These are phyloP conservation scores for Exephanes ischioxanthus DNA, from an alignment of 2,888 invertebrate genomes.

Conservation along the genomic window DNA sequence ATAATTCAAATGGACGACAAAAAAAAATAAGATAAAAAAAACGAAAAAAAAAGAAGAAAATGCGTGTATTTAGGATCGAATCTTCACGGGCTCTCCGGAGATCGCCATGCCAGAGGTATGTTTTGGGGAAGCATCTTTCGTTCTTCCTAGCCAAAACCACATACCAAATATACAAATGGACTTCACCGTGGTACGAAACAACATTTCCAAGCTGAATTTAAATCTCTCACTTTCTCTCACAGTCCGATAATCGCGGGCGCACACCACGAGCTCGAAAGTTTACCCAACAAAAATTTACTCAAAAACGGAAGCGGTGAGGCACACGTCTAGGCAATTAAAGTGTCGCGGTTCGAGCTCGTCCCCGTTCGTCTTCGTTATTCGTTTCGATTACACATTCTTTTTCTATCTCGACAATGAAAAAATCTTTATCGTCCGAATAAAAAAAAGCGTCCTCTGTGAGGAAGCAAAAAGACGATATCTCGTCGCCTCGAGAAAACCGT, in stretches of 20 bases:
- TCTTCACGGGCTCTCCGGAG: constrained; percentile 76
- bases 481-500: constrained; percentile 26
- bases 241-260: background rate
- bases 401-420: background rate
- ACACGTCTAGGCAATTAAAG: constrained; percentile 12
- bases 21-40: background rate
- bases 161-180: constrained; percentile 72
- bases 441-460: too few relatives aligned
- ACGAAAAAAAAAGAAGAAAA: background rate
- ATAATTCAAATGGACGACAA: background rate
- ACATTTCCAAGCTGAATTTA: background rate
- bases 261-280: constrained; percentile 15
- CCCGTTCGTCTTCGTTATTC: background rate
- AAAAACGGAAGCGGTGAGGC: background rate
- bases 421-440: constrained; percentile 3
- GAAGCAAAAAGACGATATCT: background rate
- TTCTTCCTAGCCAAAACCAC: constrained; percentile 83
- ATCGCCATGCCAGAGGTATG: constrained; percentile 82
- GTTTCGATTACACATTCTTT: background rate
- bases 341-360: constrained; percentile 10
- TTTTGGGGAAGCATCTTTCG: constrained; percentile 84
- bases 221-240: constrained; percentile 13
- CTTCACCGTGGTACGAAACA: constrained; percentile 56
- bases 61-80: constrained; percentile 36
- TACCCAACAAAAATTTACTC: constrained; percentile 6